A percentile compares a stretch with the other conserved stretches of the same genome.
These are phyloP conservation scores for Synaphobranchus kaupii DNA, from an alignment of 2,797 vertebrate genomes.

Conservation along the genomic window DNA sequence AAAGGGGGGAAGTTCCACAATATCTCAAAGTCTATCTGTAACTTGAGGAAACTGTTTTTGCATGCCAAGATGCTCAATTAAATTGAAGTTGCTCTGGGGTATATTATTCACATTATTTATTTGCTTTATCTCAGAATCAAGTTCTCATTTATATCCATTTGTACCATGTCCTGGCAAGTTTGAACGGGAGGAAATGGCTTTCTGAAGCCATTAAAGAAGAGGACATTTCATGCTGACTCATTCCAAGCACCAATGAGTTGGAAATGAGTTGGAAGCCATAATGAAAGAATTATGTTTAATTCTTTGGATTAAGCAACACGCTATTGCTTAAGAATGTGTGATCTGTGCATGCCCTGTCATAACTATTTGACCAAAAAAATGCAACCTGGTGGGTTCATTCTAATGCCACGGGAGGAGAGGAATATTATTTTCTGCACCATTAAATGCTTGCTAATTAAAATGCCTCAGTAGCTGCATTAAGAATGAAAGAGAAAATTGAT, in stretches of 20 bases:
- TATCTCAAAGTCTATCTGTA: background rate
- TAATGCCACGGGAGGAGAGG: background rate
- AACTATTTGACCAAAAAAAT: slow-evolving; percentile 16
- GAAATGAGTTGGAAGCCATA: background rate
- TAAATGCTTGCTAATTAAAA: slow-evolving; percentile 6
- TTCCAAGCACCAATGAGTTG: background rate
- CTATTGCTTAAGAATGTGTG: background rate
- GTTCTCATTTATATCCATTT: slow-evolving; percentile 9
- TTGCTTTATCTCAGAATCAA: background rate
- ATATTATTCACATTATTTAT: background rate
- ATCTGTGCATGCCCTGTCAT: background rate
- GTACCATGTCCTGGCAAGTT: background rate
- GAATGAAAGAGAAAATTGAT: slow-evolving; percentile 9
- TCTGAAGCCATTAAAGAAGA: background rate
- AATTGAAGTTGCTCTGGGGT: slow-evolving; percentile 9
- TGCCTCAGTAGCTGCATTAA: slow-evolving; percentile 17
- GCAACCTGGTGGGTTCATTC: background rate
- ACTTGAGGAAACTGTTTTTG: background rate
- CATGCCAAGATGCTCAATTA: background rate
- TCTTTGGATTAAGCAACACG: background rate
- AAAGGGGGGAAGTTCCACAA: background rate
- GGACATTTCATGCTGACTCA: background rate
- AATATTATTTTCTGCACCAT: slow-evolving; percentile 16
- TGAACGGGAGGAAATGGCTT: background rate
- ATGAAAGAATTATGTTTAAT: background rate